Evolutionary conservation across 2,888 invertebrate species (phyloP), one percentile per base, ranked within the genome.

Genomic region (Himalopsyche kuldschensis): DNA sequence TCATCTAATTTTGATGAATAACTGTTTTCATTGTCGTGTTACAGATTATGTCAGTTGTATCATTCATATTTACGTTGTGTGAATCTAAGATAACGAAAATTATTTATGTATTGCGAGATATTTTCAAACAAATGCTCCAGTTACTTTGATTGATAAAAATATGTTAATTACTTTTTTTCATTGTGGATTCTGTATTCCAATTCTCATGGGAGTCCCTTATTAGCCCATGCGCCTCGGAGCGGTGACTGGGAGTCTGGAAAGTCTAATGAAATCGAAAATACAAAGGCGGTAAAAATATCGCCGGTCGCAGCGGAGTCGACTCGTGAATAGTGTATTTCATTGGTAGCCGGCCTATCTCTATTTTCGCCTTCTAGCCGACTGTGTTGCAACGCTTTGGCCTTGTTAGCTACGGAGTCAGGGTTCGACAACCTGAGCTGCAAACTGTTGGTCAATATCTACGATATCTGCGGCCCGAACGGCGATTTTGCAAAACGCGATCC

Each of bases 351-450:
- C 69, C 69, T 69, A 69, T 69, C 69, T 69, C 69, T 69, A 69
- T 69, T 69, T 69, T 69, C 69, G 69, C 69, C 69, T 69, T 69
- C 69, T 69, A 69, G 69, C 69, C 69, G 69, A 69, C 69, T 69
- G 27, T 69, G 69, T 69, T 27, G 69, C 69, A 69, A 69, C 69
- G 24, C 69, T 69, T 69, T 69, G 69, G 69, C 69, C 69, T 69
- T 69, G 69, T 69, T 69, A 69, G 69, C 69, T 27, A 11, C 69
- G 27, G 69, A 69, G 69, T 69, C 69, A 69, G 69, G 69, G 69
- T 69, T 69, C 69, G 69, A 69, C 69, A 69, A 69, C 69, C 69
- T 27, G 69, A 69, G 69, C 69, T 27, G 69, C 27, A 69, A 69
- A 69, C 10, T 69, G 69, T 69, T 69, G 69, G 24, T 30, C 69